Base-by-base conservation (phyloP, 2,888 invertebrate genomes). In the Sclerodermus sp. region DNA sequence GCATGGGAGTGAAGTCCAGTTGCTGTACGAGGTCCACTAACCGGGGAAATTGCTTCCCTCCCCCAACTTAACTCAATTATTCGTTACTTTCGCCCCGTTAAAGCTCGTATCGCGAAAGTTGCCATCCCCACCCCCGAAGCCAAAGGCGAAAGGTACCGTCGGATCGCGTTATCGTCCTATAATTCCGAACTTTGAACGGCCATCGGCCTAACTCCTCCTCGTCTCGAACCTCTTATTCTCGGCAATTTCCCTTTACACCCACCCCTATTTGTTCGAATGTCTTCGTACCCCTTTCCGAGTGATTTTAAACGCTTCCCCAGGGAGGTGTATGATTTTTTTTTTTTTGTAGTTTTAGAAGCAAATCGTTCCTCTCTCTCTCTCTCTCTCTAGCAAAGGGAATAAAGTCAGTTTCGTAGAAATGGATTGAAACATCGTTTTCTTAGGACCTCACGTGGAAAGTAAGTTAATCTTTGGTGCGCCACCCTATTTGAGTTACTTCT, bases 81-180 rank as follows among this genome's bases (percentile, higher is more conserved):
- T 57, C 49, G 51, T 54, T 57, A 54, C 54, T 54, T 51, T 53
- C 51, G 50, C 50, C 48, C 48, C 50, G 51, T 53, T 56, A 56
- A 53, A 56, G 49, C 49, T 46, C 51, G 45, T 57, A 51, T 53
- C 53, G 48, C 47, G 30, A 51, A 54, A 57, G 51, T 57, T 51
- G 45, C 46, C 46, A 45, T n/a, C 31, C 45, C n/a, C 42, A n/a
- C n/a, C n/a, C 39, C 13, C 15, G 38, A 17, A 40, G n/a, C 36
- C 30, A 32, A 13, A 17, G 34, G 43, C 45, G 34, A 51, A 54
- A 23, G 23, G 23, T 8, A 23, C 23, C 8, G 23, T 8, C 8
- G 23, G 23, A 23, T 51, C 48, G 51, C 44, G 53, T 54, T 54
- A 56, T 56, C 53, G 43, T 38, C 32, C 30, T 45, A 42, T 48